Evolutionary conservation across 1,140 invertebrate genomes (phyloP), one percentile per base, ranked within the genome.

Genomic region (Drosophila kurseongensis): DNA sequence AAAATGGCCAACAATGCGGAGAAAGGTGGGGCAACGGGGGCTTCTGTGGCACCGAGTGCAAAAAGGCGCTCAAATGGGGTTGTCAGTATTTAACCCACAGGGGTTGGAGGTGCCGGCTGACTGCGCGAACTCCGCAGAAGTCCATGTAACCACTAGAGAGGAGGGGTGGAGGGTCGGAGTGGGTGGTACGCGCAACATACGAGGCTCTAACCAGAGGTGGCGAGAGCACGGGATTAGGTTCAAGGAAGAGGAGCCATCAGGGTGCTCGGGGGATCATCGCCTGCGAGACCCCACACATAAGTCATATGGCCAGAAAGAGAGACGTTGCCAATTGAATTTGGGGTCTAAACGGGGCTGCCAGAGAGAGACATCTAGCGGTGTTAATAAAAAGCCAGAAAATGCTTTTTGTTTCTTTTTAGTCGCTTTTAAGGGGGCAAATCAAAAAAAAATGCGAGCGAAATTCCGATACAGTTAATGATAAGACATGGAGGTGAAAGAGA

Each of bases 31-130:
- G 81, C 72, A 59, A 50, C 54, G 58, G 84, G 69, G 67, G 72
- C 72, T 61, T 78, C 75, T 75, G 84, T 77, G 84, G 80, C 76
- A 86, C 69, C 65, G 79, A 76, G 83, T 83, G 83, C 83, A 89
- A 89, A 89, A 89, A 91, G 90, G 83, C 90, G 85, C 89, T 91
- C 90, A 91, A 91, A 91, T 91, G 83, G 90, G 90, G 90, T 91
- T 91, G 90, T 91, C 90, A 91, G 82, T 91, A 90, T 91, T 91
- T 91, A 91, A 91, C 90, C 90, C 90, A 91, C 85, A 89, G 91
- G 90, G 90, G 90, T 76, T 91, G 90, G 86, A 91, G 90, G 90
- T 91, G 90, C 85, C 73, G 90, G 60, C 85, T 69, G 74, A 75
- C 77, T 91, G 90, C 79, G 82, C 90, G 90, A 91, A 91, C 90